phyloP scores from a whole-genome alignment of 2,113 vertebrate species.

The Antidorcas marsupialis region DNA sequence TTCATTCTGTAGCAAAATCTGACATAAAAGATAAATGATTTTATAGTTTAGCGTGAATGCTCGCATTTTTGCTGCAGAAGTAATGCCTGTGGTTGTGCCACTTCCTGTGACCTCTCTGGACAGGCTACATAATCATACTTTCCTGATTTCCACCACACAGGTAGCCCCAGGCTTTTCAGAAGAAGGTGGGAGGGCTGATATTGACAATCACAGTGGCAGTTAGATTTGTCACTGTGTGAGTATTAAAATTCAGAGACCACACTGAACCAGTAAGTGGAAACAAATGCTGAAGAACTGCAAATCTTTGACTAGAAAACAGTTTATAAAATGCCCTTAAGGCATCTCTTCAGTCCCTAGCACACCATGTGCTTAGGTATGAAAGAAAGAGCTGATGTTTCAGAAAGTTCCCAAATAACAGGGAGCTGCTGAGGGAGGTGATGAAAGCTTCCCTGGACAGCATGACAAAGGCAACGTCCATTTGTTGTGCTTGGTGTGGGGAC shows the following conservation, averaged over 20 bases:
- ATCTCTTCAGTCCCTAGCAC: background rate
- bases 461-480: background rate
- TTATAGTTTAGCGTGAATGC: background rate
- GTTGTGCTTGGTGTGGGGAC: background rate
- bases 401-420: background rate
- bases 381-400: background rate
- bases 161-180: background rate
- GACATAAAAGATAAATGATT: background rate
- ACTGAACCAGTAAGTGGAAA: background rate
- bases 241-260: background rate
- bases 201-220: too few species aligned
- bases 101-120: background rate
- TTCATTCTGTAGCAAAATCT: background rate
- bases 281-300: background rate
- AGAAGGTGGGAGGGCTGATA: accelerated
- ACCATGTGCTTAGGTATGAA: background rate
- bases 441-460: background rate
- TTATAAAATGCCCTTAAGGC: background rate
- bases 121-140: background rate
- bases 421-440: background rate
- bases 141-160: background rate
- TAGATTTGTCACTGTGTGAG: background rate
- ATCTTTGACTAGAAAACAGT: background rate
- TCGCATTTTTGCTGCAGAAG: background rate
- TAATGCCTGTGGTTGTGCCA: background rate